Conservation (phyloP, 1,140 invertebrate genomes). For the Branchinecta lynchi region DNA sequence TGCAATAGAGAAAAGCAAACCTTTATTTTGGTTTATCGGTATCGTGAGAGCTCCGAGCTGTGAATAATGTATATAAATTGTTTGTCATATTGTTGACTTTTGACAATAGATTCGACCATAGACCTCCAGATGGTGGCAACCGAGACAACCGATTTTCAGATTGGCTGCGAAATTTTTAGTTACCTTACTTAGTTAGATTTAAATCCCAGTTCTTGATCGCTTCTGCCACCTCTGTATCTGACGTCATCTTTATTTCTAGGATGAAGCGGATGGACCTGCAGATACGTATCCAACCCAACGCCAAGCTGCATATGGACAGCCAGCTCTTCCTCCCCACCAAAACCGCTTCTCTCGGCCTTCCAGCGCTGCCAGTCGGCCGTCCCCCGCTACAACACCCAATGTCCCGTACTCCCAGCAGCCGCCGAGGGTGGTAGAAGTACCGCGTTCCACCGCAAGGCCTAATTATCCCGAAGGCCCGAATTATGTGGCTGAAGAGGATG, state of each 20-base stretch:
- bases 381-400: background rate
- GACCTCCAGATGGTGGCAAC: too few species aligned
- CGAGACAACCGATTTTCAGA: too few species aligned
- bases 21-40: too few species aligned
- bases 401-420: background rate
- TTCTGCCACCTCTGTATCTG: background rate
- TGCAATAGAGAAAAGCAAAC: too few species aligned
- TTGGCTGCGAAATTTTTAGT: background rate
- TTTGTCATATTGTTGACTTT: too few species aligned
- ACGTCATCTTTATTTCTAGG: background rate
- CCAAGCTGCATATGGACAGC: background rate
- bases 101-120: too few species aligned
- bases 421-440: background rate
- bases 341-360: background rate
- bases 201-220: background rate
- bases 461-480: background rate
- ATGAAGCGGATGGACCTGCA: background rate
- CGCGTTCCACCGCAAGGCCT: background rate
- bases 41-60: too few species aligned
- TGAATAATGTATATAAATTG: too few species aligned
- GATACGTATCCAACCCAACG: background rate
- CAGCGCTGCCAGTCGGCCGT: slow-evolving; percentile 5
- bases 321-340: too few species aligned
- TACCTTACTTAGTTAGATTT: background rate
- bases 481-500: too few species aligned